These are phyloP conservation scores for Berghia stephanieae DNA, from an alignment of 1,140 invertebrate genomes.

Conservation along the genomic window DNA sequence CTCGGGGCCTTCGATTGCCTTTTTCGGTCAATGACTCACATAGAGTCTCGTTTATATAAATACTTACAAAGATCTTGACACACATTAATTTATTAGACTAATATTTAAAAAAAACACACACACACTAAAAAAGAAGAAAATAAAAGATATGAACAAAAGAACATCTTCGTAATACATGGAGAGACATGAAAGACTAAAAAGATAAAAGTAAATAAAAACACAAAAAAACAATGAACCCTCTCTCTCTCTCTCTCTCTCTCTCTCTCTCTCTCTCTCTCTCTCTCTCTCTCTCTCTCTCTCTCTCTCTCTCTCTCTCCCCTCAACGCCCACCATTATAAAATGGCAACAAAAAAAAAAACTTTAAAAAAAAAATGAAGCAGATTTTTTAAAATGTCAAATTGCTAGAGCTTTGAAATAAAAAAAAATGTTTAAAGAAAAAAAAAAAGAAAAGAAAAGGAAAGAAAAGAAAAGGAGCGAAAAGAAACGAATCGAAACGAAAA, in stretches of 20 bases:
- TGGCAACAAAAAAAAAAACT: not conserved
- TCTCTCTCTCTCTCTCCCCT: not conserved
- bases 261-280: slow-evolving; percentile 22
- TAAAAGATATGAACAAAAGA: not conserved
- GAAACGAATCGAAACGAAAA: not conserved
- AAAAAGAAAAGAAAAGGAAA: not conserved
- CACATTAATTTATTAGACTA: not conserved
- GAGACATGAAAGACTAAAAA: not conserved
- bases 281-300: not conserved
- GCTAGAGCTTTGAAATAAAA: too few species aligned
- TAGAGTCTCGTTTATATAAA: not conserved
- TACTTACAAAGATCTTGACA: not conserved
- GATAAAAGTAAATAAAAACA: not conserved
- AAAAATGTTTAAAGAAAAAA: not conserved
- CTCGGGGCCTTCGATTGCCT: too few species aligned
- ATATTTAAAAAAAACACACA: too few species aligned
- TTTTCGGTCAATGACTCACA: not conserved
- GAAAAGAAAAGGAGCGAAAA: not conserved
- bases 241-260: slow-evolving; percentile 28
- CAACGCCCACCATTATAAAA: not conserved
- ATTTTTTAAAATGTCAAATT: too few species aligned
- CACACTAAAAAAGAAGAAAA: not conserved
- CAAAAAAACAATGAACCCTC: not conserved
- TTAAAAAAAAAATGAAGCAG: too few species aligned
- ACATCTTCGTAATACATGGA: not conserved